Conservation (phyloP, 1,140 invertebrate species). For the Pseudomyrmex concolor region DNA sequence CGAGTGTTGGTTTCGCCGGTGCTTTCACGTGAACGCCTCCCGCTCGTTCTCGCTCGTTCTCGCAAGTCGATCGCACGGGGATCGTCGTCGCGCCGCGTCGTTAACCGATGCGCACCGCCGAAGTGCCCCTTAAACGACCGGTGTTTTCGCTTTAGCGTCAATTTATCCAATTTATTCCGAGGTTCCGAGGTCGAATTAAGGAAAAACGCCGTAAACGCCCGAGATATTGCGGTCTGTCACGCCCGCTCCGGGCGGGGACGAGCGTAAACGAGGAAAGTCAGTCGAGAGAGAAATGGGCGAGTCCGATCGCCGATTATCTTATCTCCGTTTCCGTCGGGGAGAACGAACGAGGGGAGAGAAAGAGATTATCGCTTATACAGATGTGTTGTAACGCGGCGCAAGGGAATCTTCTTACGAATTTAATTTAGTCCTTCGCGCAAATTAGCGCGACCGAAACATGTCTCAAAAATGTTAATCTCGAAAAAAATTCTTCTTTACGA, state of each 20-base stretch:
- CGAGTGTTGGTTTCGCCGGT: neutral
- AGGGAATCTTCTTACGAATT: neutral
- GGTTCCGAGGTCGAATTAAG: constrained; percentile 57
- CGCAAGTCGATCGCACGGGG: constrained; percentile 55
- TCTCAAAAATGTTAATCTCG: no score
- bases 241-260: constrained; percentile 36
- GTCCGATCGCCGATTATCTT: constrained; percentile 46
- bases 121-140: constrained; percentile 67
- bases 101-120: constrained; percentile 58
- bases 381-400: no score
- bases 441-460: no score
- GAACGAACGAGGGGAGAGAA: constrained; percentile 5
- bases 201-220: constrained; percentile 51
- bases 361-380: no score
- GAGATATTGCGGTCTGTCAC: constrained; percentile 31
- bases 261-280: constrained; percentile 49
- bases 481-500: no score
- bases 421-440: no score
- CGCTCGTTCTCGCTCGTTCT: neutral
- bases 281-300: constrained; percentile 22
- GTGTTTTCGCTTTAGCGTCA: constrained; percentile 73
- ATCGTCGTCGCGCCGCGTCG: constrained; percentile 64
- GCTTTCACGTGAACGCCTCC: constrained; percentile 50
- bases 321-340: constrained; percentile 28
- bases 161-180: constrained; percentile 72